Evolutionary conservation across 2,113 vertebrate species (phyloP), one percentile per base, ranked within the genome.

Genomic region (Nipponia nippon): DNA sequence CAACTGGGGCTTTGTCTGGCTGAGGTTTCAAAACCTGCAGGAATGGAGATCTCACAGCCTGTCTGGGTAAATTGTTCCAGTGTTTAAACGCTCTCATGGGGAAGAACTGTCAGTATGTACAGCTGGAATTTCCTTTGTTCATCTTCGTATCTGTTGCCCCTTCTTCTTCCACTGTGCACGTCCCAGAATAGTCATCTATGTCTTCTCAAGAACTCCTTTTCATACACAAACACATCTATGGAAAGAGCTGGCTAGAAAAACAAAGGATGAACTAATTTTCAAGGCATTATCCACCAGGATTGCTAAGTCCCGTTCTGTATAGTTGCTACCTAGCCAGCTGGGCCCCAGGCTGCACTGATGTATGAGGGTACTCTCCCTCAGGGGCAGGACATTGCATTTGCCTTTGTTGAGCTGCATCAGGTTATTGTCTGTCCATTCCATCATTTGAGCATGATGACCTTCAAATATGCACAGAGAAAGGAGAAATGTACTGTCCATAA

Each of bases 351-450:
- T n/a, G 38, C 2, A 4, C 34, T 76, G 75, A 80, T 47, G 9
- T 23, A 69, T 22, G 71, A 94, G 72, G 80, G 75, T 59, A 80
- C 20, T 76, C 13, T 81, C 22, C 62, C 71, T 55, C 47, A 59
- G 76, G 61, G 40, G 8, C 22, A 80, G 62, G 44, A 77, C 40
- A 61, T 14, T 26, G 34, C 50, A 26, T 63, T 78, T 83, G 38
- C 9, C 26, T 89, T 80, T 88, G 47, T 61, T 83, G 44, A 83
- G 62, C 44, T 94, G 71, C 83, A 56, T 38, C 62, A 89, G 36
- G 27, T 89, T 95, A 90, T 76, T 91, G 76, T 83, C 72, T 83
- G 53, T 23, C 52, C 34, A 29, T 92, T 83, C 76, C 76, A 69
- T 73, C 82, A 66, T 81, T 44, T 89, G 34, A 80, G 40, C 2